Evolutionary conservation across 2,888 invertebrate species (phyloP).

Genomic region (Plutella xylostella): DNA sequence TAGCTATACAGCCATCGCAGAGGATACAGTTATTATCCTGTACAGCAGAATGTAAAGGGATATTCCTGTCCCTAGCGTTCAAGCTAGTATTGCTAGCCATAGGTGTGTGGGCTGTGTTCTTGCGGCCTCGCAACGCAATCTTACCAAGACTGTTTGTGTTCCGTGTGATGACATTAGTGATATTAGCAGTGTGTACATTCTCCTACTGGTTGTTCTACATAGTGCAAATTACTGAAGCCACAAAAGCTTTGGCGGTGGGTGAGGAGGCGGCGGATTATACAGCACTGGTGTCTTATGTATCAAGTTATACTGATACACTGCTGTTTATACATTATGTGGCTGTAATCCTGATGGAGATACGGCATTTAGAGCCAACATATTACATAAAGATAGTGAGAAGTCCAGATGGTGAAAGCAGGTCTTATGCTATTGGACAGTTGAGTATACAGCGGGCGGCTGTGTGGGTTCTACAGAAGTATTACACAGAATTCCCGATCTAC

Average conservation of each 20-base stretch:
- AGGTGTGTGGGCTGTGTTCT: conserved; percentile 93
- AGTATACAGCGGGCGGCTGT: conserved; percentile 97
- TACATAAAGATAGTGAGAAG: conserved; percentile 92
- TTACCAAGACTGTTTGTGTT: conserved; percentile 94
- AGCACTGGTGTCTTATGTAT: conserved; percentile 91
- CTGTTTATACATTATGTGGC: conserved; percentile 95
- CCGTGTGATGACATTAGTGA: conserved; percentile 87
- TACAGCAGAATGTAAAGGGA: conserved; percentile 94
- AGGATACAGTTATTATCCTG: conserved; percentile 82
- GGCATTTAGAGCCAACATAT: conserved; percentile 91
- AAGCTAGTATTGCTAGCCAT: conserved; percentile 89
- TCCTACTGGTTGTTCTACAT: conserved; percentile 99
- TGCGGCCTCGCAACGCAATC: conserved; percentile 85
- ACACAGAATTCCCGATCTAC: conserved; percentile 95
- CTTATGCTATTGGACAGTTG: conserved; percentile 89
- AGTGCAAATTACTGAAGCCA: conserved; percentile 88
- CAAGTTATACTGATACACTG: conserved; percentile 92
- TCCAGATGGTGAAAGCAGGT: conserved; percentile 93
- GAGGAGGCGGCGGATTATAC: conserved; percentile 88
- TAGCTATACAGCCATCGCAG: conserved; percentile 76
- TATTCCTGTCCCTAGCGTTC: conserved; percentile 90
- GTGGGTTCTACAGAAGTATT: conserved; percentile 94
- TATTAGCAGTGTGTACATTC: conserved; percentile 92
- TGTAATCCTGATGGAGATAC: conserved; percentile 91
- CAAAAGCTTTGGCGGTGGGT: conserved; percentile 81